Base-by-base conservation (phyloP, 1,140 invertebrate species). In the Colletes latitarsis region DNA sequence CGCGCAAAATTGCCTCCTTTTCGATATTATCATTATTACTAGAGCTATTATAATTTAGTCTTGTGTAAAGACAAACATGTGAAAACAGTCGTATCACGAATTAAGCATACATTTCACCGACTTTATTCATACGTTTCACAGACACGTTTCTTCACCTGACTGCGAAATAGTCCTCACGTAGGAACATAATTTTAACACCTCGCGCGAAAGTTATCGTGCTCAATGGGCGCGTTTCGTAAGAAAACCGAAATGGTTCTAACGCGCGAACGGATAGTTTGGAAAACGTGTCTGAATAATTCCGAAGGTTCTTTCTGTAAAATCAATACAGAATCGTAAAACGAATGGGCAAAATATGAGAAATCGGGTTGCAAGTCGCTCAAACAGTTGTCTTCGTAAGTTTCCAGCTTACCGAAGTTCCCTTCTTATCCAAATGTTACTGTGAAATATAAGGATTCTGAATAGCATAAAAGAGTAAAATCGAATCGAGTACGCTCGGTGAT, bases 401-500 rank as follows among this genome's bases (percentile, higher is more conserved):
- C 49, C 19, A 84, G 84, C 68, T 82, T 84, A 58, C 69, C 14
- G 21, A 74, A 63, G 69, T 81, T 58, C 57, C 6, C 43, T 74
- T 74, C 79, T 85, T 69, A 77, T 84, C 79, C 82, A 53, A 84
- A 74, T 67, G 72, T 67, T 84, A 84, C 77, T 49, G 46, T 57
- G 62, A 73, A 71, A 82, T 70, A 71, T 83, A 43, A 75, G 71
- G 55, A 30, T 41, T 6, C 63, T 43, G 62, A 73, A 67, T 58
- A 21, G 15, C 15, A 39, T 1, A 53, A 53, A 58, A 58, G 72
- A 72, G 73, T 83, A 84, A 83, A 60, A 64, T 58, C 41, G n/a
- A 68, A 66, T 19, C 19, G 58, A 17, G 4, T 17, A 6, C 19
- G 15, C 5, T 6, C 14, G 4, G n/a, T 57, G 39, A 76, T 43